Evolutionary conservation across 37 sponge, comb jelly and placozoan species (phyloP), one percentile per base, ranked within the genome.

Genomic region (Diacarnus erythraeanus): DNA sequence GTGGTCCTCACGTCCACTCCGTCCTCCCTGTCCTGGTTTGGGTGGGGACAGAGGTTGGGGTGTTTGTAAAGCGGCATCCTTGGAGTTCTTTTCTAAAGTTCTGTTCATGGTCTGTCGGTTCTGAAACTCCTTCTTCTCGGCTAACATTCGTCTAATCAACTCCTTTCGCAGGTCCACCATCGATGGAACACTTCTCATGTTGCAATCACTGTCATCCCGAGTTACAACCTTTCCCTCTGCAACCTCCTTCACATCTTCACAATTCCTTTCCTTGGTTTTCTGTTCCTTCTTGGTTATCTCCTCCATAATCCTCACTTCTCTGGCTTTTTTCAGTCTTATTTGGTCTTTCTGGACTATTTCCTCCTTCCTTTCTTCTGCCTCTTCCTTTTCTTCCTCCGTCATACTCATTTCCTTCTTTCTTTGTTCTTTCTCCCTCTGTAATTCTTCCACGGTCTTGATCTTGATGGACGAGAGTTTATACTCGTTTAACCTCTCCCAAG

Each of bases 371-470:
- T 65, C 66, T 30, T 30, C 35, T 10, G 2, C 66, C 2, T 3
- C 34, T 2, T 31, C 34, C 66, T 65, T 31, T 30, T 65, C 66
- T 30, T 65, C 66, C 34, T 65, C 66, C 66, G 17, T 65, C 56
- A 54, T 10, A 54, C 17, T 54, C 56, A 54, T 17, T 17, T 10
- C 17, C 56, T 54, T 54, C 56, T 54, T 17, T 54, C 17, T 54
- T 17, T 20, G 10, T 17, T 54, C 56, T 10, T 31, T 65, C 66
- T 65, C 90, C 29, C 25, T 29, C 34, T 72, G 86, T 5, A 90
- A 33, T 41, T 90, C 86, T n/a, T 81, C 77, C 8, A 90, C 42
- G 29, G 42, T 38, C 25, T 90, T 90, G 33, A 90, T 43, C 47
- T 90, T 81, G 29, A 84, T 41, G 26, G 80, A 2, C 3, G 51